Conservation (phyloP, 1,140 invertebrate species). For the Pogonus chalceus region DNA sequence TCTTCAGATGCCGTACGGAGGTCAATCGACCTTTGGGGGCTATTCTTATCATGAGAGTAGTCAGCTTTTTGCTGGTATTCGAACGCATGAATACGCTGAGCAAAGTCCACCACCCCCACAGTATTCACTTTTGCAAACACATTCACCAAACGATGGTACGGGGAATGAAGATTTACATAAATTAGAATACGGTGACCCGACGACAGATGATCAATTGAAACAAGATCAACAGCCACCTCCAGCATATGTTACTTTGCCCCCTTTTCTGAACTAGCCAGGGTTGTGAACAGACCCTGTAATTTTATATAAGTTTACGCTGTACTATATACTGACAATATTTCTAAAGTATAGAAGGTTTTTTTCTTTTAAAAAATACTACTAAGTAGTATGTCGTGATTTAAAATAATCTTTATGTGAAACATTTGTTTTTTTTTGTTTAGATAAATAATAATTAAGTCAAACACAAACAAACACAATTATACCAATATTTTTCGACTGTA, state of each 20-base stretch:
- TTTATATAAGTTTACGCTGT: background rate
- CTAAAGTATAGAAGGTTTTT: no score
- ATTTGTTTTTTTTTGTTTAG: no score
- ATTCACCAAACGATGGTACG: slow-evolving; percentile 46
- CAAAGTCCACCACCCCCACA: slow-evolving; percentile 47
- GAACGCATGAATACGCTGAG: slow-evolving; percentile 50
- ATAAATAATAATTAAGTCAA: no score
- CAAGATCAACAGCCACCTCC: slow-evolving; percentile 47
- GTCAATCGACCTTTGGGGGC: slow-evolving; percentile 40
- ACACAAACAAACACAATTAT: no score
- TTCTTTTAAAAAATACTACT: no score
- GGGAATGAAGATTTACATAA: slow-evolving; percentile 36
- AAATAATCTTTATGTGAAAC: no score
- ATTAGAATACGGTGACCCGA: slow-evolving; percentile 38
- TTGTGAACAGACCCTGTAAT: background rate
- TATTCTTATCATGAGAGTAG: slow-evolving; percentile 54
- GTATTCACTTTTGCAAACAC: slow-evolving; percentile 54
- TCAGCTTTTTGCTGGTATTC: slow-evolving; percentile 50
- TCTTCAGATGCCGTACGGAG: slow-evolving; percentile 39
- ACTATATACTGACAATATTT: no score
- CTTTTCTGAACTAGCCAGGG: slow-evolving; percentile 55
- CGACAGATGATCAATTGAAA: slow-evolving; percentile 50
- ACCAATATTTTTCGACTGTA: no score
- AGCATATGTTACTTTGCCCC: slow-evolving; percentile 57
- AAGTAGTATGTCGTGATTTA: no score